Base-by-base conservation (phyloP, 92 coral and sea anemone species). In the Phenganax stokvisi region DNA sequence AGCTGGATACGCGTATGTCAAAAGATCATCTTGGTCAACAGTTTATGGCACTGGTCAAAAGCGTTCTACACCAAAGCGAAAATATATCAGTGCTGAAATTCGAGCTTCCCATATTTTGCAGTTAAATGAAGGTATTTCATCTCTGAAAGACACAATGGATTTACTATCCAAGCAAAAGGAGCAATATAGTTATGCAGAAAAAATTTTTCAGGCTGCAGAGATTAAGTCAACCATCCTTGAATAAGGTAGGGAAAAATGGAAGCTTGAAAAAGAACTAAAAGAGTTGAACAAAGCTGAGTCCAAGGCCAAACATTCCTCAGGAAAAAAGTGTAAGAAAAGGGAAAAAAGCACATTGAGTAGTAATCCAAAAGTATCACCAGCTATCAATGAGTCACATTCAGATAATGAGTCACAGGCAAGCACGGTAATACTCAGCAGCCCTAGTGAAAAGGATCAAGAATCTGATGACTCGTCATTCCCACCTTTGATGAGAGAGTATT, bases 171-270 rank as follows among this genome's bases (percentile, higher is more conserved):
- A 78, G 68, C 82, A 78, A 71, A 78, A 78, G 62, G 52, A 78
- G 72, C 75, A 80, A 47, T 80, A 61, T 65, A 69, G 73, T 16
- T 44, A 54, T 30, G 64, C 73, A 9, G 75, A 80, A 13, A 80
- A 80, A 12, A 65, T 66, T 25, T 63, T 60, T n/a, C 76, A 80
- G 29, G 84, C 84, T 47, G 84, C 84, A 3, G 84, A 80, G 15
- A 70, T 80, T n/a, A 80, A 80, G 6, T 65, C 64, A 25, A 54
- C 25, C 16, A 80, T 80, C 0, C 57, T 64, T 25, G 84, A 64
- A 37, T 65, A 80, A 28, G 68, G 68, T 37, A 25, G 44, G 27
- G 75, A 80, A 75, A 65, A 65, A 29, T 16, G 63, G 44, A 70
- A 54, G 53, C 64, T 80, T 10, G 64, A 80, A 44, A 80, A 37